phyloP scores from a whole-genome alignment of 2,797 vertebrate species.

The Molothrus aeneus region DNA sequence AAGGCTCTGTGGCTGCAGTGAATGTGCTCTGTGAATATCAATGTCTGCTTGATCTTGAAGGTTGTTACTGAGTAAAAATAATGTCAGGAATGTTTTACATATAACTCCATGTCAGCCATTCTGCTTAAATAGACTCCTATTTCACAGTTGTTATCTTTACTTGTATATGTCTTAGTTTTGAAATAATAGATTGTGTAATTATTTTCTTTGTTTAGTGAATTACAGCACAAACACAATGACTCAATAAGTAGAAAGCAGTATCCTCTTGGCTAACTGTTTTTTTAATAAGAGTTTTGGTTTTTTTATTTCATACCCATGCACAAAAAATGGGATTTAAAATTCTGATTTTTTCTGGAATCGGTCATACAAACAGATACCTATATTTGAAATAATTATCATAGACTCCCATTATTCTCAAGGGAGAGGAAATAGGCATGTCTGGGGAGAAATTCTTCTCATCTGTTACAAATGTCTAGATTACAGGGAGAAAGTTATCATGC shows the following conservation, averaged over 20 bases:
- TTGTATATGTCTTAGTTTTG: background rate
- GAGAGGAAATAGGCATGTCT: background rate
- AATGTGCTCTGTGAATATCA: constrained; percentile 19
- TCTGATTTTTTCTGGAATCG: background rate
- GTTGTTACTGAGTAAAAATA: background rate
- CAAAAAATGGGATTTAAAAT: background rate
- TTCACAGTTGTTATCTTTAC: background rate
- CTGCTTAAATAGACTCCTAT: background rate
- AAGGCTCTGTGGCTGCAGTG: background rate
- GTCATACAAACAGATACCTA: background rate
- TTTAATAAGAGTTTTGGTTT: background rate
- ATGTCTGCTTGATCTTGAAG: background rate
- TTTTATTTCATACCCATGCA: background rate
- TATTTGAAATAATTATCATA: background rate
- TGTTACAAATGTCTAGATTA: background rate
- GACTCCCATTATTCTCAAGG: background rate
- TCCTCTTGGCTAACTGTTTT: background rate
- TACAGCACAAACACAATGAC: background rate
- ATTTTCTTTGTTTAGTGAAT: background rate
- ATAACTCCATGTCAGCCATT: background rate
- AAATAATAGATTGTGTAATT: background rate
- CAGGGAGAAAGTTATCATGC: background rate
- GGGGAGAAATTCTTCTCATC: background rate
- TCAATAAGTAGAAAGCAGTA: background rate
- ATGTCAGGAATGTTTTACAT: background rate